Evolutionary conservation across 2,113 vertebrate species (phyloP).

Genomic region (Guaruba guarouba): DNA sequence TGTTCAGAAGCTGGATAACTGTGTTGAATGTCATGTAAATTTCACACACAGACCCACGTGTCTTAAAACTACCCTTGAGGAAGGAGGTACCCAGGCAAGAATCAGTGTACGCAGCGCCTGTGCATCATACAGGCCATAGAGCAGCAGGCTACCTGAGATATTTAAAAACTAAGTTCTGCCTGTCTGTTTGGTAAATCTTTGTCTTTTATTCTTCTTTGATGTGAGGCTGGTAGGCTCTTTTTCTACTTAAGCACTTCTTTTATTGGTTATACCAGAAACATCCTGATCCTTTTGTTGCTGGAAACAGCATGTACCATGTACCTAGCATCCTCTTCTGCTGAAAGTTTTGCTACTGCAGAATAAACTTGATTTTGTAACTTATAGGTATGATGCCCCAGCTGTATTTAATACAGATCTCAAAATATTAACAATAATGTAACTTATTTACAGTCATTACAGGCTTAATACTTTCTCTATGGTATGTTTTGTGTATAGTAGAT

Average conservation of each 20-base stretch:
- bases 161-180: not conserved
- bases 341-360: not conserved
- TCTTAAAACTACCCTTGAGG: not conserved
- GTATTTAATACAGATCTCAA: not conserved
- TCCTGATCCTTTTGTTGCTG: not conserved
- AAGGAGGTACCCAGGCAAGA: not conserved
- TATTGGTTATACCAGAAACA: not conserved
- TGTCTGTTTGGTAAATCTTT: not conserved
- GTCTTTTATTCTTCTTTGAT: not conserved
- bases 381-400: fast-evolving
- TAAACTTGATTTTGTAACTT: not conserved
- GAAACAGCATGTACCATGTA: not conserved
- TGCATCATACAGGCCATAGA: no score
- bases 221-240: not conserved
- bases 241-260: not conserved
- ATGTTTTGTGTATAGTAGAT: not conserved
- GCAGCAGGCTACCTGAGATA: not conserved
- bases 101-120: fast-evolving
- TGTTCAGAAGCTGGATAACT: not conserved
- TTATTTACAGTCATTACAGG: not conserved
- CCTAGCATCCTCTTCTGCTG: not conserved
- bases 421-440: not conserved
- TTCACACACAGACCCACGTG: fast-evolving
- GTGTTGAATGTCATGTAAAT: not conserved
- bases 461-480: not conserved